Evolutionary conservation across 2,113 vertebrate species (phyloP).

Genomic region (Vicugna pacos): DNA sequence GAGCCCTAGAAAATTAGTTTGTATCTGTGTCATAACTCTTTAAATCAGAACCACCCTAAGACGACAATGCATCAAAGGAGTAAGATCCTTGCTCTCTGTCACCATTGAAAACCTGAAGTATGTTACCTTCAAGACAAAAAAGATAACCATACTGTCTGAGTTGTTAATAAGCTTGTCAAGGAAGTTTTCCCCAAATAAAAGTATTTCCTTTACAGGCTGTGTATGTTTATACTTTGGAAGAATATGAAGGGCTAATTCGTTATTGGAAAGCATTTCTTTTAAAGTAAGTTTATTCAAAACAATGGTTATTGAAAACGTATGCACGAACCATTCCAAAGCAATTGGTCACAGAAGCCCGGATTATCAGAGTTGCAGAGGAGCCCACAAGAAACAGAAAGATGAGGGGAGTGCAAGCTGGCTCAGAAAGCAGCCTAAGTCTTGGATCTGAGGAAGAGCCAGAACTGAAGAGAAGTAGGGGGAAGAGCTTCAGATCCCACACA

Average conservation of each 20-base stretch:
- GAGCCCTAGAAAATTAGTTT: slow-evolving; percentile 56
- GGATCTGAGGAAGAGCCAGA: neutral
- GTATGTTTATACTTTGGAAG: slow-evolving; percentile 23
- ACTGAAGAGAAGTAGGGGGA: neutral
- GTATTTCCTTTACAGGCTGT: neutral
- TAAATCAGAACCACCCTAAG: slow-evolving; percentile 46
- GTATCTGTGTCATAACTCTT: slow-evolving; percentile 54
- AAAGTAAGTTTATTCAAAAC: slow-evolving; percentile 63
- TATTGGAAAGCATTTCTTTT: slow-evolving; percentile 45
- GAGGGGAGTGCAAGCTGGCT: neutral
- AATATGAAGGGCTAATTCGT: slow-evolving; percentile 58
- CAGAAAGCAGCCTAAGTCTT: neutral
- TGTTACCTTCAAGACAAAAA: slow-evolving; percentile 16
- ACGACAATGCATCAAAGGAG: neutral
- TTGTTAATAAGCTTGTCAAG: neutral
- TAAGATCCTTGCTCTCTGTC: neutral
- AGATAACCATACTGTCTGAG: neutral
- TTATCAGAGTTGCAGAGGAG: neutral
- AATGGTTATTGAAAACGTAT: slow-evolving; percentile 53
- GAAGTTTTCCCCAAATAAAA: slow-evolving; percentile 28
- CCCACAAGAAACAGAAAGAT: neutral
- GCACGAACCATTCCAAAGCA: slow-evolving; percentile 34
- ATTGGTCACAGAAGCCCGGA: slow-evolving; percentile 41
- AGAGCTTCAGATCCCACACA: neutral
- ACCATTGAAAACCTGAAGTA: neutral